Evolutionary conservation across 2,113 vertebrate genomes (phyloP).

Genomic region (Semicossyphus pulcher): DNA sequence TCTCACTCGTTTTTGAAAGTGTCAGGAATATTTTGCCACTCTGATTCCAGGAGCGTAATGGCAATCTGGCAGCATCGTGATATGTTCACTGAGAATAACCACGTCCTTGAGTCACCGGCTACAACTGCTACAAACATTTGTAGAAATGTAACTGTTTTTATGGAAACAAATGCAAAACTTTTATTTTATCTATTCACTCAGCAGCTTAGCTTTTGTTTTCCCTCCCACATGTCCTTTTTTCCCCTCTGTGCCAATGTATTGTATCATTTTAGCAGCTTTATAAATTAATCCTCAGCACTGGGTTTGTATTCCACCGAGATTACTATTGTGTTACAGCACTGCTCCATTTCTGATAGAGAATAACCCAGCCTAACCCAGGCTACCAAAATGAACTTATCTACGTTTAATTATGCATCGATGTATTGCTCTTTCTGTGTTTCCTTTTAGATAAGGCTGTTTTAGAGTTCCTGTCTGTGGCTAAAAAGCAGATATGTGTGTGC

Average conservation of each 20-base stretch:
- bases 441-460: neutral
- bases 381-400: conserved; percentile 39
- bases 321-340: conserved; percentile 52
- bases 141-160: conserved; percentile 27
- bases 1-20: conserved; percentile 66
- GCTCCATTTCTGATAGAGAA: conserved; percentile 60
- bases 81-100: conserved; percentile 59
- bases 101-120: conserved; percentile 35
- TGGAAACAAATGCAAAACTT: conserved; percentile 16
- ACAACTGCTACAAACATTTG: conserved; percentile 41
- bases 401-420: conserved; percentile 55
- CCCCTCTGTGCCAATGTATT: conserved; percentile 41
- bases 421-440: conserved; percentile 27
- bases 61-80: conserved; percentile 61
- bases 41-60: conserved; percentile 57
- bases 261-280: conserved; percentile 71
- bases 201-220: conserved; percentile 51
- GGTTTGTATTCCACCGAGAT: conserved; percentile 61
- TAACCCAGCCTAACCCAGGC: conserved; percentile 43
- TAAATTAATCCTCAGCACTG: conserved; percentile 69
- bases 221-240: conserved; percentile 13
- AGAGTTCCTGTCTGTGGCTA: conserved; percentile 2
- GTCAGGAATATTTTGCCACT: conserved; percentile 71
- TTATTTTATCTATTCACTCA: conserved; percentile 38
- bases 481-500: conserved; percentile 20